phyloP scores from a whole-genome alignment of 2,888 invertebrate species.

The Unio pictorum region DNA sequence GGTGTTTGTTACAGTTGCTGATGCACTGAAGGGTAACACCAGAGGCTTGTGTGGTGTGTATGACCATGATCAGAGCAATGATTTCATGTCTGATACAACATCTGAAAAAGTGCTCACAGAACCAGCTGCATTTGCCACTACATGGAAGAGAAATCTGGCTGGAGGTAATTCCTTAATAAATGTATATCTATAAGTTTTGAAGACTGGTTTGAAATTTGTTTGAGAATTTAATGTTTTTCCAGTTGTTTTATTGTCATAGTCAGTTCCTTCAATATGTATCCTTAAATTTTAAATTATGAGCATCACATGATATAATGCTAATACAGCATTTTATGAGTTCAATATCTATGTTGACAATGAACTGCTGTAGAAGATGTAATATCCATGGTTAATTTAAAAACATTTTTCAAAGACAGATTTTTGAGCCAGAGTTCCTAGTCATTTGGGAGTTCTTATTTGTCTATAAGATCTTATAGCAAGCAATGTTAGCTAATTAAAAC shows the following conservation, averaged over 20 bases:
- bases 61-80: constrained; percentile 81
- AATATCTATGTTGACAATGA: too few relatives aligned
- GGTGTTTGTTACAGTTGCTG: constrained; percentile 52
- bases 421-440: too few relatives aligned
- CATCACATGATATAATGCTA: too few relatives aligned
- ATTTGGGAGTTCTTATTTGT: background rate
- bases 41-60: constrained; percentile 87
- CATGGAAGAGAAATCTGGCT: constrained; percentile 51
- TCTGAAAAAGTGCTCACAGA: constrained; percentile 68
- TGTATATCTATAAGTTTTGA: background rate
- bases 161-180: constrained; percentile 18
- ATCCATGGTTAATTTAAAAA: too few relatives aligned
- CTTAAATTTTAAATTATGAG: too few relatives aligned
- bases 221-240: background rate
- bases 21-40: constrained; percentile 81
- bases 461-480: background rate
- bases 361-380: too few relatives aligned
- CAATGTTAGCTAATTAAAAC: background rate
- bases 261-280: too few relatives aligned
- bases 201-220: background rate
- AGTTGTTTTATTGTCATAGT: too few relatives aligned
- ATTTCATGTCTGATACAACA: constrained; percentile 77
- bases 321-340: too few relatives aligned
- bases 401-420: too few relatives aligned
- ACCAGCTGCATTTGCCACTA: constrained; percentile 50